phyloP scores from a whole-genome alignment of 2,797 vertebrate genomes.

The Urosaurus nigricauda region DNA sequence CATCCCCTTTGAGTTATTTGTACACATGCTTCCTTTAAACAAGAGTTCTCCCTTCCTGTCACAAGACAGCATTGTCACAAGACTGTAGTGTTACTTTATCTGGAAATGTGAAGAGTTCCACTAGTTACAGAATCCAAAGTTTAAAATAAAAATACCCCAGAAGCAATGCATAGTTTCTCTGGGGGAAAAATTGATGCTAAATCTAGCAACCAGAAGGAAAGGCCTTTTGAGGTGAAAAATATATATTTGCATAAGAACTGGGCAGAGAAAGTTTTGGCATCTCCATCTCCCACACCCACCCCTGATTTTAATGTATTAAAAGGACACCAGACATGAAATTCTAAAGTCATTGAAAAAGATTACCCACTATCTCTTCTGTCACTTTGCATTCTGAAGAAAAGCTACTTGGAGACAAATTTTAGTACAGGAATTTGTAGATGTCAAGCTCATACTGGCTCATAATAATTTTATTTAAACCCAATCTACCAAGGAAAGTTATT shows the following conservation, averaged over 20 bases:
- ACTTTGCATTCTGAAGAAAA: constrained; percentile 37
- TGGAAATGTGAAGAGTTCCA: not conserved
- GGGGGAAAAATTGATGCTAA: not conserved
- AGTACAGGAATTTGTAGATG: not conserved
- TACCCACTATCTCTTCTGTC: not conserved
- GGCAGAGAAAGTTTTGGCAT: constrained; percentile 33
- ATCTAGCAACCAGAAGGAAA: not conserved
- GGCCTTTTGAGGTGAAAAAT: constrained; percentile 21
- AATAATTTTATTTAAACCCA: constrained; percentile 19
- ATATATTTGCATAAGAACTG: constrained; percentile 33
- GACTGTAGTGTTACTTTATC: not conserved
- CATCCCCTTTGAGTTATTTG: not conserved
- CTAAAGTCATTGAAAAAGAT: not conserved
- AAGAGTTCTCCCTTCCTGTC: not conserved
- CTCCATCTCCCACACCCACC: constrained; percentile 1
- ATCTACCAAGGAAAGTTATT: not conserved
- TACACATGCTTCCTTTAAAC: not conserved
- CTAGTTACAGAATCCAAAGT: not conserved
- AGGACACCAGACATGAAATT: not conserved
- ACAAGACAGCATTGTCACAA: not conserved
- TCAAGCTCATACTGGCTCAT: constrained; percentile 14
- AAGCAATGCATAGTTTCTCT: not conserved
- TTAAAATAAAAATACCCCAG: not conserved
- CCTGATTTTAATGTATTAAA: constrained; percentile 17
- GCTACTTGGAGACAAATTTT: constrained; percentile 8